phyloP scores from a whole-genome alignment of 2,797 vertebrate species.

The Antrozous pallidus region DNA sequence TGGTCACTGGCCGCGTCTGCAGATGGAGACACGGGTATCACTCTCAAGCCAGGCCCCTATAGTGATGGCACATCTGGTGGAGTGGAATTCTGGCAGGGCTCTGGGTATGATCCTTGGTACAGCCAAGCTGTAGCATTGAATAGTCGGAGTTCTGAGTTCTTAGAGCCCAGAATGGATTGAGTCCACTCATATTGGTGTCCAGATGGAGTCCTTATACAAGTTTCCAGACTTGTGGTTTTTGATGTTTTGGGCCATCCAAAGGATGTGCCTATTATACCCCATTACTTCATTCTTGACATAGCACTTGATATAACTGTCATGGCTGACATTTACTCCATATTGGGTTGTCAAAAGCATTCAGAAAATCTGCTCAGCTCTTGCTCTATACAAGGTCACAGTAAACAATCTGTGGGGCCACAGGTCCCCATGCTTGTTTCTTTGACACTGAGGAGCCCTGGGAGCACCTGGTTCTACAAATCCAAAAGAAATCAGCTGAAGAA shows the following conservation, averaged over 20 bases:
- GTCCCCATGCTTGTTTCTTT: neutral
- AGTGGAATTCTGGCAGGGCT: neutral
- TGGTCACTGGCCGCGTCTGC: neutral
- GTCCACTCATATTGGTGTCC: neutral
- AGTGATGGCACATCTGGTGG: neutral
- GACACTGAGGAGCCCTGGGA: neutral
- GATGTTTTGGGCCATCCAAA: too few relatives aligned
- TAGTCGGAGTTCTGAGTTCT: neutral
- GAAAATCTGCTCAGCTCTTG: neutral
- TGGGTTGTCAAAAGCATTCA: neutral
- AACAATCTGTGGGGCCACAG: too few relatives aligned
- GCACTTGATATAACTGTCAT: too few relatives aligned
- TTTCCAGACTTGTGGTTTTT: too few relatives aligned
- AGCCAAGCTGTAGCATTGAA: neutral
- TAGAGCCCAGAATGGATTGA: neutral
- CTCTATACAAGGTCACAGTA: neutral
- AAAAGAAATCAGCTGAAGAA: neutral
- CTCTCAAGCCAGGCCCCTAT: neutral
- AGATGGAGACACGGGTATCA: neutral
- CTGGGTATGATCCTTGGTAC: neutral
- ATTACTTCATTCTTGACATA: neutral
- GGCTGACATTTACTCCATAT: too few relatives aligned
- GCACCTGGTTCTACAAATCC: neutral
- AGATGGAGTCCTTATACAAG: neutral
- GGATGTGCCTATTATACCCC: neutral